Base-by-base conservation (phyloP, 30 jellyfish, hydroid and myxozoan species). In the Turritopsis dohrnii region DNA sequence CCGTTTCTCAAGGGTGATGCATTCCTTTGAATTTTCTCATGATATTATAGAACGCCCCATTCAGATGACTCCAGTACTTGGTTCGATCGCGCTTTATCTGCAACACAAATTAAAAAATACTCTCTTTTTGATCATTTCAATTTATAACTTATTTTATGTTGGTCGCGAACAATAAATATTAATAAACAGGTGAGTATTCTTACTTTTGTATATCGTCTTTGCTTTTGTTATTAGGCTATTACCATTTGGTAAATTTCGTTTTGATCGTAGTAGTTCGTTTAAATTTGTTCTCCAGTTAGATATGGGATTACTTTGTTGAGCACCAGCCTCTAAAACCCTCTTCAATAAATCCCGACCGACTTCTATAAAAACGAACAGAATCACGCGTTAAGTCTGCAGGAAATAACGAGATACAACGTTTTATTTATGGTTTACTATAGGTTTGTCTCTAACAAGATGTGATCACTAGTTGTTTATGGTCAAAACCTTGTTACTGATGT, bases 251-350 rank as follows among this genome's bases (percentile, higher is more conserved):
- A 28, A 18, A 18, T 66, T 71, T 52, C 97, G 79, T 30, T 74
- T 81, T 26, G 84, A 53, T 81, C 96, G 66, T 84, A 92, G 73
- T 79, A 88, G 60, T 69, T 79, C 74, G 53, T 87, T 79, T n/a
- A 92, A 80, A 29, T 85, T 92, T 25, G 96, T 75, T 54, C 88
- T 79, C 97, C 97, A 92, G 71, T 90, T 88, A 16, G 79, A 88
- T 53, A 89, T 28, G 0, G 97, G 97, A 18, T 81, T n/a, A 21
- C 29, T 22, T 81, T 92, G 97, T 53, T 88, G 74, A 18, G 89
- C 91, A 30, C 89, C 84, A 7, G 97, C 97, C 65, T 19, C 81
- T 89, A 66, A 60, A 52, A 92, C 86, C 82, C 94, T 81, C 76
- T 85, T 82, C 81, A 92, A 66, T 65, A 92, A 79, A 72, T 87